These are phyloP conservation scores for Agrilus mali DNA, from an alignment of 2,888 invertebrate species.

Conservation along the genomic window DNA sequence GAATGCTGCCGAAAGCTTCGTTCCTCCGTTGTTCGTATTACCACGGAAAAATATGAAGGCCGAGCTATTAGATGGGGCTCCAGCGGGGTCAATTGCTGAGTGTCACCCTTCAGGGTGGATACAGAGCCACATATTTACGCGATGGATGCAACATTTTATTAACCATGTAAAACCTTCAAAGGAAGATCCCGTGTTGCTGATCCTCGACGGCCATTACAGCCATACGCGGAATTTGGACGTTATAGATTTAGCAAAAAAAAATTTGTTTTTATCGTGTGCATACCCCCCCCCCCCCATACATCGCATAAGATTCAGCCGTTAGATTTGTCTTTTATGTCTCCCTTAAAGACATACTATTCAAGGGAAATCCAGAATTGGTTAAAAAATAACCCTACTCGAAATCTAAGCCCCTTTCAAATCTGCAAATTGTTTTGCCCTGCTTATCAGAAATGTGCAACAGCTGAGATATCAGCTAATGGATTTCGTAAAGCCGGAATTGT, in stretches of 20 bases:
- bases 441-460: too few species aligned
- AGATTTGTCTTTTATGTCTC: background rate
- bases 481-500: too few species aligned
- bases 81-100: constrained; percentile 19
- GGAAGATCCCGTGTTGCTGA: too few species aligned
- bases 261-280: background rate
- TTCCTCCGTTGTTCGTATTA: constrained; percentile 26
- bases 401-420: too few species aligned
- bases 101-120: constrained; percentile 22
- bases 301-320: constrained; percentile 2
- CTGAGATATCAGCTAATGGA: too few species aligned
- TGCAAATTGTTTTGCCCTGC: too few species aligned
- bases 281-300: too few species aligned
- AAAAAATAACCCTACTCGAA: too few species aligned
- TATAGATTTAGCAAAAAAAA: background rate
- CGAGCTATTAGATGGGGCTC: constrained; percentile 21
- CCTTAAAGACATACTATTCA: background rate
- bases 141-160: constrained; percentile 24
- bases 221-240: constrained; percentile 14
- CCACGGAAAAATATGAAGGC: constrained; percentile 21
- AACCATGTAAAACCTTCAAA: too few species aligned
- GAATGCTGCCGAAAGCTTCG: constrained; percentile 20
- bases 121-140: constrained; percentile 16
- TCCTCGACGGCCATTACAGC: too few species aligned
- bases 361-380: too few species aligned